phyloP scores from a whole-genome alignment of 2,113 vertebrate genomes.

The Porphyrio hochstetteri region DNA sequence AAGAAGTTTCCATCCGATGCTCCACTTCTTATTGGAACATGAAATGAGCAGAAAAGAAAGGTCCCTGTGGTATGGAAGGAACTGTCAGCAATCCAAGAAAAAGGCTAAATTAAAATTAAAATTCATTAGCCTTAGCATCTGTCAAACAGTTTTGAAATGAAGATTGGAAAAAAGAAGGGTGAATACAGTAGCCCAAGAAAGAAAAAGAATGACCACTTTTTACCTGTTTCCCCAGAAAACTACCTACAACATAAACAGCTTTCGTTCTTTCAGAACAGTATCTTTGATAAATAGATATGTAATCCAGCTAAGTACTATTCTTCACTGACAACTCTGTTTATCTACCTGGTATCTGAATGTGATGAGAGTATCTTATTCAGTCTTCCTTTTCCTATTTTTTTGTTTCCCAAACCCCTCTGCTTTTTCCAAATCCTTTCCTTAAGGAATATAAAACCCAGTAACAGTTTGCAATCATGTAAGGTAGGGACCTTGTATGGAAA shows the following conservation, averaged over 20 bases:
- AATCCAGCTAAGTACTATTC: neutral
- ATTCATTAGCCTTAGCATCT: slow-evolving; percentile 48
- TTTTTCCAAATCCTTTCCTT: neutral
- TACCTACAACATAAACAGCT: neutral
- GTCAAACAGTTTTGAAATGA: slow-evolving; percentile 22
- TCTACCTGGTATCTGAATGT: neutral
- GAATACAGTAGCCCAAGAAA: neutral
- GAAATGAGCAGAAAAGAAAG: slow-evolving; percentile 28
- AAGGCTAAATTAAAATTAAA: slow-evolving; percentile 54
- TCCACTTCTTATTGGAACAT: slow-evolving; percentile 1
- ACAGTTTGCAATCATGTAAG: neutral
- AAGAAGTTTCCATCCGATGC: slow-evolving; percentile 22
- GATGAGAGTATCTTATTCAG: neutral
- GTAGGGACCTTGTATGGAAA: neutral
- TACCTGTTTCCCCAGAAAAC: neutral
- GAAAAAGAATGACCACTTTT: neutral
- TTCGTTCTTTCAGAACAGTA: neutral
- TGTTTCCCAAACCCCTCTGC: accelerated
- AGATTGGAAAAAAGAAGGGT: neutral
- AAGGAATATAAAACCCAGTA: neutral
- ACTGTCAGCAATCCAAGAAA: slow-evolving; percentile 31
- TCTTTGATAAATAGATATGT: neutral
- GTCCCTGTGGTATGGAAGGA: neutral
- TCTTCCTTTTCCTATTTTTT: neutral
- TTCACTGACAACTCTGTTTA: neutral